phyloP scores from a whole-genome alignment of 2,797 vertebrate genomes.

The Oreortyx pictus region DNA sequence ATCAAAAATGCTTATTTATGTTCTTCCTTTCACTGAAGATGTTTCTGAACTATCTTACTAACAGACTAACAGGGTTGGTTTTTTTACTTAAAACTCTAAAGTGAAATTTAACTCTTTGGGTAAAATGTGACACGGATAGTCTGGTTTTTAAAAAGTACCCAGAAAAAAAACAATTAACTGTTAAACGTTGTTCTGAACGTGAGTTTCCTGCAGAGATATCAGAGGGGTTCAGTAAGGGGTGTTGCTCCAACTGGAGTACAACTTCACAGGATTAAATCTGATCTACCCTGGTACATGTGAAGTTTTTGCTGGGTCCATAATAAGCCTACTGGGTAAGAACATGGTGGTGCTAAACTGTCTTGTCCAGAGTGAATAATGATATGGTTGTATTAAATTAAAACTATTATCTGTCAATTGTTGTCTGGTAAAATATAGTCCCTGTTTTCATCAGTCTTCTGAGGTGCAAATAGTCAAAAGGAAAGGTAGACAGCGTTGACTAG shows the following conservation, averaged over 20 bases:
- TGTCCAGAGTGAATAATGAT: not conserved
- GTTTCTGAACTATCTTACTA: not conserved
- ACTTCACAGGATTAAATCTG: not conserved
- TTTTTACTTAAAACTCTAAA: not conserved
- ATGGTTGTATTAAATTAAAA: not conserved
- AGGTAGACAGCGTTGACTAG: not conserved
- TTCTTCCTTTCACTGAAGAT: not conserved
- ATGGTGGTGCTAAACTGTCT: not conserved
- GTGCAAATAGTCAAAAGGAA: not conserved
- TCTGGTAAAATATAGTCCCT: not conserved
- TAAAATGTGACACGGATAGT: not conserved
- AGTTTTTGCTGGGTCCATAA: not conserved
- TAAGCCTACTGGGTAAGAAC: not conserved
- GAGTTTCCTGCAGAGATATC: not conserved
- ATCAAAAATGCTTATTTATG: not conserved
- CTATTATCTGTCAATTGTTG: not conserved
- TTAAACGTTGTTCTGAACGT: not conserved
- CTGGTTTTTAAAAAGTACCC: not conserved
- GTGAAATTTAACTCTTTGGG: not conserved
- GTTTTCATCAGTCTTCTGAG: not conserved
- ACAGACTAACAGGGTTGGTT: not conserved
- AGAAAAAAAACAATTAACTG: not conserved
- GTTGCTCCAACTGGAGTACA: not conserved
- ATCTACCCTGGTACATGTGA: not conserved
- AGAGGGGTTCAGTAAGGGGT: not conserved